Percentiles rank a stretch among this genome's conserved stretches.
phyloP scores from a whole-genome alignment of 2,888 invertebrate species.

The Eupithecia dodoneata region DNA sequence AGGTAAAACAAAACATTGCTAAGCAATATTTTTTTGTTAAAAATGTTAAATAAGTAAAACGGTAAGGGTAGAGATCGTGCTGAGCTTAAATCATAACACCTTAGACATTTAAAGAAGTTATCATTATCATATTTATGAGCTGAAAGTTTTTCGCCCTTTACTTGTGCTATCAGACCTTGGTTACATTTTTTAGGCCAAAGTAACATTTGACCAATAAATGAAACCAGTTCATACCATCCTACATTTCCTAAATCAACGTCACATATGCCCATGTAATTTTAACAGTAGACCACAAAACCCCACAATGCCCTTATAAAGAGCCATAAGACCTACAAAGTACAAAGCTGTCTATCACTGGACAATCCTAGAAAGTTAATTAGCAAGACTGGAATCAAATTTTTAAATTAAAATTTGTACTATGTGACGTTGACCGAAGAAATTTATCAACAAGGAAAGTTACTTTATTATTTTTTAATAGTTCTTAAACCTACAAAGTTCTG shows the following conservation, averaged over 20 bases:
- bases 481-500: not conserved
- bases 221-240: not conserved
- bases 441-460: too few species aligned
- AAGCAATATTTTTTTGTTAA: not conserved
- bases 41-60: not conserved
- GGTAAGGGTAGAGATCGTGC: not conserved
- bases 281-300: not conserved
- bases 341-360: not conserved
- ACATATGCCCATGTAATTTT: not conserved
- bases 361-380: not conserved
- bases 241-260: not conserved
- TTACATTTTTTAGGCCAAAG: not conserved
- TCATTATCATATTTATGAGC: not conserved
- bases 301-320: not conserved
- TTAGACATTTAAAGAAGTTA: not conserved
- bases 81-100: not conserved
- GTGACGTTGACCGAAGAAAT: not conserved
- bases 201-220: not conserved
- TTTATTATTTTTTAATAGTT: not conserved
- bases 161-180: too few species aligned
- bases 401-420: not conserved
- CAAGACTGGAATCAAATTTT: not conserved
- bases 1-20: not conserved
- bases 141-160: too few species aligned
- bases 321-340: not conserved